Percentiles rank a stretch among this genome's conserved stretches.
These are phyloP conservation scores for Phalacrocorax pelagicus DNA, from an alignment of 2,113 vertebrate species.

Conservation along the genomic window DNA sequence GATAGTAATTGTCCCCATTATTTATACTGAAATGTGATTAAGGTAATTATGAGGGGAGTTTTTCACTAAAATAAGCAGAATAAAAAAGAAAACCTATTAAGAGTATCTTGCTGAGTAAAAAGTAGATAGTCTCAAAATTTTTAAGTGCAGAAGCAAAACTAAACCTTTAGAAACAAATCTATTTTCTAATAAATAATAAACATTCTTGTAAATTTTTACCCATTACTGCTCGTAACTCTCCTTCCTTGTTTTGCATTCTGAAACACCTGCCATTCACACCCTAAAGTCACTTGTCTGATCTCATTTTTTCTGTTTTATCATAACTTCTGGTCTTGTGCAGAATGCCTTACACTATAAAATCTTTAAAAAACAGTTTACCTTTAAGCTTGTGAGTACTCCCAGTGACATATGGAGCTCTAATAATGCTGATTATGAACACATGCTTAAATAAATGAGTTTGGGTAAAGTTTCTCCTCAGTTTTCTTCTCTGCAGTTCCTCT, in stretches of 20 bases:
- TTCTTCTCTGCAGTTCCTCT: neutral
- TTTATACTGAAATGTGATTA: constrained; percentile 69
- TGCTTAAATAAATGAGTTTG: neutral
- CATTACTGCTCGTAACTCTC: neutral
- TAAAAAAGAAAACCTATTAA: neutral
- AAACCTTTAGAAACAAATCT: neutral
- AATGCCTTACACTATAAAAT: neutral
- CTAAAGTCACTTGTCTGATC: neutral
- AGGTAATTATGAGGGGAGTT: constrained; percentile 58
- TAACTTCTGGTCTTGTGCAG: neutral
- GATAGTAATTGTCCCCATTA: constrained; percentile 62
- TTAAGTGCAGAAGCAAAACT: neutral
- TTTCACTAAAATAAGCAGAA: constrained; percentile 54
- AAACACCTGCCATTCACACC: neutral
- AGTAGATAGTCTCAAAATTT: neutral
- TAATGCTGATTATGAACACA: neutral
- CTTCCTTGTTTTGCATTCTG: neutral
- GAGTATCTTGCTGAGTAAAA: neutral
- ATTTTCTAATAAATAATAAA: neutral
- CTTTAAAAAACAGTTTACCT: neutral
- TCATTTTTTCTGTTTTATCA: neutral
- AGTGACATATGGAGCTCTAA: neutral
- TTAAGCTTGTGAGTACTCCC: neutral
- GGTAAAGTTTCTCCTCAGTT: neutral
- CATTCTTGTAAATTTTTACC: neutral